Evolutionary conservation across 2,113 vertebrate genomes (phyloP).

Genomic region (Phaethornis superciliosus): DNA sequence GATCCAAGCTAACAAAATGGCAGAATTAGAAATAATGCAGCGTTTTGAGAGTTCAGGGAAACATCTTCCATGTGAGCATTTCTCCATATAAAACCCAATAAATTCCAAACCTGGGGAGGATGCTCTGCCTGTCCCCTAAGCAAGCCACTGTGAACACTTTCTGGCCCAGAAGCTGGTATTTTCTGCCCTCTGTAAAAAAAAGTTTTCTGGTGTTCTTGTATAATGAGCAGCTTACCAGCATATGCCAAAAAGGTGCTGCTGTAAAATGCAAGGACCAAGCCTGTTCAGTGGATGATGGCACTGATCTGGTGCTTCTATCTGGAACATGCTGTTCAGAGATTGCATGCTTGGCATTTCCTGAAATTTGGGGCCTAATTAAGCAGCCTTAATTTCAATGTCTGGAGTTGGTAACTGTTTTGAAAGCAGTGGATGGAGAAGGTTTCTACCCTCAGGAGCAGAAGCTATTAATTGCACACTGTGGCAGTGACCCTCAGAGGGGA

Average conservation of each 20-base stretch:
- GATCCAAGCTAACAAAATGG: background rate
- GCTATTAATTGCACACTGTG: background rate
- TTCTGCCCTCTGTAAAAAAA: fast-evolving
- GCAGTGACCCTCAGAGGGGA: background rate
- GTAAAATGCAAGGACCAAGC: background rate
- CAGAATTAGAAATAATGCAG: background rate
- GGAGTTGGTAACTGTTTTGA: background rate
- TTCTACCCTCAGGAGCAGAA: background rate
- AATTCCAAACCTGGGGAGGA: background rate
- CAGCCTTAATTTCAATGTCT: background rate
- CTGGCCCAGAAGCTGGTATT: background rate
- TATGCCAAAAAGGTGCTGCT: fast-evolving
- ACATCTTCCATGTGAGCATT: background rate
- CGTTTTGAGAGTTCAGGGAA: background rate
- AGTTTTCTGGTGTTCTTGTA: fast-evolving
- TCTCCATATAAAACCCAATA: background rate
- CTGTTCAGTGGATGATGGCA: background rate
- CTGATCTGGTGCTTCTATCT: background rate
- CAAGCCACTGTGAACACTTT: background rate
- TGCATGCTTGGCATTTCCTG: background rate
- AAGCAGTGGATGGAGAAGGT: background rate
- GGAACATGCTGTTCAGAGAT: background rate
- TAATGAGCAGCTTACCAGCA: background rate
- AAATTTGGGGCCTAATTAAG: background rate
- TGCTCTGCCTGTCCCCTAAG: background rate